phyloP scores from a whole-genome alignment of 2,797 vertebrate genomes.

The Decapterus maruadsi region DNA sequence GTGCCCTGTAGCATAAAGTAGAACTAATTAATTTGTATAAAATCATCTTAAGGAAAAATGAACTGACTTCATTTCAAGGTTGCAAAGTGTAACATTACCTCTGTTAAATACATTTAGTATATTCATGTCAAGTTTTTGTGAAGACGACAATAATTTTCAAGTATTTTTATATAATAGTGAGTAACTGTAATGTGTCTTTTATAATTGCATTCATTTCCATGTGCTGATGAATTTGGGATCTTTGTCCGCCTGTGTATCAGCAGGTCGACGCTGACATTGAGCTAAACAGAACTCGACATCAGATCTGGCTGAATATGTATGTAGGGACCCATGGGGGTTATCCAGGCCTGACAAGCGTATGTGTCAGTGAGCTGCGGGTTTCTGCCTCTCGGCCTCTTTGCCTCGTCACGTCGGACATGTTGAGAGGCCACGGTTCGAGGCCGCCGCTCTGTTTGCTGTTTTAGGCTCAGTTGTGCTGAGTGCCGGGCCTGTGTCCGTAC shows the following conservation, averaged over 20 bases:
- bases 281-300: conserved; percentile 18
- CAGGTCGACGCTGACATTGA: conserved; percentile 10
- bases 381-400: background rate
- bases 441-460: conserved; percentile 70
- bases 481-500: conserved; percentile 34
- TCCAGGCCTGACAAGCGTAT: conserved; percentile 23
- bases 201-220: background rate
- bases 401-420: conserved; percentile 35
- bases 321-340: conserved; percentile 12
- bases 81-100: no score
- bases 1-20: no score
- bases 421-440: conserved; percentile 30
- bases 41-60: no score
- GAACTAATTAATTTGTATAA: no score
- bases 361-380: conserved; percentile 38
- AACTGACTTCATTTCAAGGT: no score
- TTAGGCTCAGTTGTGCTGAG: conserved; percentile 58
- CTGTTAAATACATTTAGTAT: no score
- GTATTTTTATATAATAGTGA: no score
- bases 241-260: background rate
- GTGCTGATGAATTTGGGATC: background rate
- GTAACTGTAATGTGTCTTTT: no score
- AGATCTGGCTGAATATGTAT: conserved; percentile 16
- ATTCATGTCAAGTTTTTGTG: no score
- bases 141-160: no score